Evolutionary conservation across 2,888 invertebrate species (phyloP).

Genomic region (Dione juno): DNA sequence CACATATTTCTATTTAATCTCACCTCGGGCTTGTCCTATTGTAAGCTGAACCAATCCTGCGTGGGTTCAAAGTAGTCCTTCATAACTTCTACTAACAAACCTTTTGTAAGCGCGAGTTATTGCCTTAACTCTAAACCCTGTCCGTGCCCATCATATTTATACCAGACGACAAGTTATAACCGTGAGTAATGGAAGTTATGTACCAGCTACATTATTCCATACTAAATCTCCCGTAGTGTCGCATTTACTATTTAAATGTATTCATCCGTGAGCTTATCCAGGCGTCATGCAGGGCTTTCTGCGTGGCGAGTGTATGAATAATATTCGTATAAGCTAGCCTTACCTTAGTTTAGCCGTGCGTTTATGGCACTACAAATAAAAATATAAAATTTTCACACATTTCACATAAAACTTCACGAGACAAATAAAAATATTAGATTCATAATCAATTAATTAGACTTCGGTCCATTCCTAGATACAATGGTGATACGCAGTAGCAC

Average conservation of each 20-base stretch:
- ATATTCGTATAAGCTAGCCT: conserved; percentile 68
- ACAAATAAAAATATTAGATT: neutral
- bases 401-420: too few relatives aligned
- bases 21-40: conserved; percentile 38
- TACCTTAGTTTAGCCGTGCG: conserved; percentile 28
- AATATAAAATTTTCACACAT: neutral
- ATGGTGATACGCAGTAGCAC: neutral
- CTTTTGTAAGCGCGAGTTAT: conserved; percentile 75
- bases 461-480: neutral
- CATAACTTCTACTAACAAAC: conserved; percentile 82
- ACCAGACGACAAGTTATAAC: conserved; percentile 74
- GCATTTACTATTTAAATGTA: conserved; percentile 83
- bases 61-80: conserved; percentile 72
- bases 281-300: conserved; percentile 79
- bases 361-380: neutral
- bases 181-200: conserved; percentile 79
- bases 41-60: conserved; percentile 55
- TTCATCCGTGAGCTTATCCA: conserved; percentile 79
- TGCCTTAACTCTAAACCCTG: conserved; percentile 72
- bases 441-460: neutral
- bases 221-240: conserved; percentile 78
- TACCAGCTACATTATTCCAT: conserved; percentile 74
- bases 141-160: conserved; percentile 75
- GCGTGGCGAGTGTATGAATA: conserved; percentile 73
- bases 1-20: conserved; percentile 36